Conservation (phyloP, 1,140 invertebrate genomes). For the Drosophila varians region DNA sequence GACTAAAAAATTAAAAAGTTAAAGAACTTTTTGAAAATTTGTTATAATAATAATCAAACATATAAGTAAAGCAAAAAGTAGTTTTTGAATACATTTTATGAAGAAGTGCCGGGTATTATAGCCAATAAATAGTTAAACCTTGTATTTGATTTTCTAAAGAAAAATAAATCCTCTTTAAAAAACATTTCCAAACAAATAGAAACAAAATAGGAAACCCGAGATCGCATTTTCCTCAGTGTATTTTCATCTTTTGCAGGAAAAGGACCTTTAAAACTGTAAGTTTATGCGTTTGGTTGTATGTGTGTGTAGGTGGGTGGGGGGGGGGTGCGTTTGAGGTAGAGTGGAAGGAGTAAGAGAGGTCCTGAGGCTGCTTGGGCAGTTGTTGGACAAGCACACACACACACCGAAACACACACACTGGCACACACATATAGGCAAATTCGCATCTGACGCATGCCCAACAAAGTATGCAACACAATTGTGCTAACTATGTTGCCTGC, state of each 20-base stretch:
- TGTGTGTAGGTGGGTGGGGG: constrained; percentile 2
- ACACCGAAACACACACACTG: background rate
- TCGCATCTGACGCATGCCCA: constrained; percentile 72
- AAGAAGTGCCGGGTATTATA: too few relatives aligned
- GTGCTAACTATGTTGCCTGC: constrained; percentile 74
- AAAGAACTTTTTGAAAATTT: too few relatives aligned
- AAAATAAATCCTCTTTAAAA: too few relatives aligned
- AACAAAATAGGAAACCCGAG: background rate
- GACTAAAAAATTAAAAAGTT: too few relatives aligned
- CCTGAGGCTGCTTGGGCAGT: constrained; percentile 55
- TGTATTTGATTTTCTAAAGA: too few relatives aligned
- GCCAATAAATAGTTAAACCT: too few relatives aligned
- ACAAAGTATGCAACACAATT: constrained; percentile 78
- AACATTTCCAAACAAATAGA: background rate
- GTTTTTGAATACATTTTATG: too few relatives aligned
- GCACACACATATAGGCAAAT: constrained; percentile 33
- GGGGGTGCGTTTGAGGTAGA: too few relatives aligned
- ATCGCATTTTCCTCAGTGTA: constrained; percentile 10
- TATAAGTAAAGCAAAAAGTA: too few relatives aligned
- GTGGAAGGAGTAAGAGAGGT: too few relatives aligned
- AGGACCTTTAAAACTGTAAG: constrained; percentile 55
- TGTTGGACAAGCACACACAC: constrained; percentile 55
- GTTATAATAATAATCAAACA: too few relatives aligned
- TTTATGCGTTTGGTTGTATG: constrained; percentile 39
- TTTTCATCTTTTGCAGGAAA: constrained; percentile 5